Percentiles rank a stretch among this genome's conserved stretches.
phyloP scores from a whole-genome alignment of 2,113 vertebrate genomes.

The Macaca mulatta region DNA sequence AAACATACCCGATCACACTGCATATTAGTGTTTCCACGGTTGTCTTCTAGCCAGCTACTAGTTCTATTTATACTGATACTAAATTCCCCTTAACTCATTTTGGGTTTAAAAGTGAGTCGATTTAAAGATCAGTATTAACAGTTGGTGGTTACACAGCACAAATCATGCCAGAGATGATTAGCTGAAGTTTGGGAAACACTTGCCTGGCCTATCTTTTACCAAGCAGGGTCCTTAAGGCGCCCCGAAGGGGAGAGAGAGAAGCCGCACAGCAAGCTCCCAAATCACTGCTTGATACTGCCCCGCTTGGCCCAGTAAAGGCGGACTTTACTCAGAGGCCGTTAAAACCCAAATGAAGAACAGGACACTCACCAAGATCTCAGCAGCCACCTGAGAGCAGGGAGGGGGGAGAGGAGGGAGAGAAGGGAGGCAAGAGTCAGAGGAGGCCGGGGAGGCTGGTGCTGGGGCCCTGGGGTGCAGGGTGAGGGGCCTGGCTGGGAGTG shows the following conservation, averaged over 20 bases:
- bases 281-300: not conserved
- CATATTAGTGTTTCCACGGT: not conserved
- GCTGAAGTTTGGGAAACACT: not conserved
- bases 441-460: not conserved
- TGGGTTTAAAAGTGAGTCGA: not conserved
- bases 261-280: not conserved
- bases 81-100: not conserved
- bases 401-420: conserved; percentile 73
- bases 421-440: conserved; percentile 82
- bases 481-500: not conserved
- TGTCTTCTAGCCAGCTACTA: not conserved
- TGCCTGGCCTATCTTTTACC: not conserved
- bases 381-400: conserved; percentile 85
- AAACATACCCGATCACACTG: not conserved
- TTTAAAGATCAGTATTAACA: not conserved
- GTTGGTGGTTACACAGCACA: not conserved
- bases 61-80: not conserved
- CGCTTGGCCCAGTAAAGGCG: not conserved
- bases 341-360: not conserved
- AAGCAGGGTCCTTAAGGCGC: not conserved
- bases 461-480: not conserved
- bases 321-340: not conserved
- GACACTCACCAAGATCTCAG: conserved; percentile 89
- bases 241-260: conserved; percentile 68
- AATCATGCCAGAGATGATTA: not conserved